Percentiles rank a stretch among this genome's conserved stretches.
phyloP scores from a whole-genome alignment of 2,797 vertebrate genomes.

The Glossophaga mutica region DNA sequence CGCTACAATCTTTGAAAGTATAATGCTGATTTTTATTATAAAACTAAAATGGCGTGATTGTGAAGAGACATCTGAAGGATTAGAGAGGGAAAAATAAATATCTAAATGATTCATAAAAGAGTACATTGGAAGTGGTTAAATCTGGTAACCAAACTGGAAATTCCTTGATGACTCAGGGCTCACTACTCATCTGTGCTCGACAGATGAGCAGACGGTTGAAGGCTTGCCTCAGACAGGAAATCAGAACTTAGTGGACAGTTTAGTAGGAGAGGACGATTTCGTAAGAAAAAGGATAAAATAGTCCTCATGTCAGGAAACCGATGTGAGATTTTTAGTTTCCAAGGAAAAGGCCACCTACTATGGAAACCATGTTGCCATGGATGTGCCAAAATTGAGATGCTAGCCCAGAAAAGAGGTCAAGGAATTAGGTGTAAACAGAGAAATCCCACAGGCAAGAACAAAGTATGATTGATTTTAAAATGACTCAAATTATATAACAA shows the following conservation, averaged over 20 bases:
- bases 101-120: slow-evolving; percentile 1
- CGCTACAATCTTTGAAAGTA: neutral
- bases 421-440: neutral
- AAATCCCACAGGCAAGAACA: neutral
- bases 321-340: neutral
- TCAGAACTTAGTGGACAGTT: neutral
- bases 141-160: slow-evolving; percentile 46
- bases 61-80: neutral
- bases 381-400: neutral
- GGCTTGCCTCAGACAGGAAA: slow-evolving; percentile 46
- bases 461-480: neutral
- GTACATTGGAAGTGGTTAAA: neutral
- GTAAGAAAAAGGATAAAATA: neutral
- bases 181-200: neutral
- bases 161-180: slow-evolving; percentile 56
- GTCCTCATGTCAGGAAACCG: neutral
- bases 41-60: neutral
- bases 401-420: neutral
- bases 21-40: neutral
- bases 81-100: neutral
- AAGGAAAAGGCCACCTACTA: neutral
- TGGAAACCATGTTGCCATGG: neutral
- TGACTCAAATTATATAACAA: neutral
- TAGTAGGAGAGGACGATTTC: neutral
- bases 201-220: neutral